Evolutionary conservation across 64 coral and sea anemone genomes (phyloP).

Genomic region (Pocillopora verrucosa): DNA sequence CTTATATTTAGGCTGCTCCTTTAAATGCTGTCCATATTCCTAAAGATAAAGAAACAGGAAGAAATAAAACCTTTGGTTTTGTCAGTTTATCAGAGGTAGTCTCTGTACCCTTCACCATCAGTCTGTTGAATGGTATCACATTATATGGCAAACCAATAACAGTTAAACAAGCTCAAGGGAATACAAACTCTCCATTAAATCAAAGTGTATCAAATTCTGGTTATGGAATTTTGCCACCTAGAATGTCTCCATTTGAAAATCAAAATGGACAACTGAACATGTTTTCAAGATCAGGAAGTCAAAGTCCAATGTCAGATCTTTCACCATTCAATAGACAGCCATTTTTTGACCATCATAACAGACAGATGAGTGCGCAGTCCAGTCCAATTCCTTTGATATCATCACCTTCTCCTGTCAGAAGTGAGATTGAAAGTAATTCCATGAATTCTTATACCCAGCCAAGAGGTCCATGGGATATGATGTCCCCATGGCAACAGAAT

Average conservation of each 20-base stretch:
- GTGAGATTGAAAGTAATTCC: background rate
- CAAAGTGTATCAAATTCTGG: slow-evolving; percentile 11
- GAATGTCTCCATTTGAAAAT: background rate
- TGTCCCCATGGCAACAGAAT: slow-evolving; percentile 45
- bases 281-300: background rate
- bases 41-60: slow-evolving; percentile 86
- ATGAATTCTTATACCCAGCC: background rate
- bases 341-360: background rate
- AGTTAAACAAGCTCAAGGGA: slow-evolving; percentile 37
- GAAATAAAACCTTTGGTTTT: slow-evolving; percentile 78
- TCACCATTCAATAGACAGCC: background rate
- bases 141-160: slow-evolving; percentile 77
- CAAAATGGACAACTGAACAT: background rate
- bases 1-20: slow-evolving; percentile 71
- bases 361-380: background rate
- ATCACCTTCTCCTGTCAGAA: background rate
- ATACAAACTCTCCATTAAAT: slow-evolving; percentile 5
- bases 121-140: slow-evolving; percentile 77
- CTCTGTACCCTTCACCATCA: slow-evolving; percentile 75
- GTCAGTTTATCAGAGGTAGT: slow-evolving; percentile 72
- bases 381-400: background rate
- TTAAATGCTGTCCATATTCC: slow-evolving; percentile 85
- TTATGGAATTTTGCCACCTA: background rate
- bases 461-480: background rate
- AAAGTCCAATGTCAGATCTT: background rate